Percentiles rank a stretch among this genome's conserved stretches.
phyloP scores from a whole-genome alignment of 23 tunicate genomes.

The Ascidia mentula region DNA sequence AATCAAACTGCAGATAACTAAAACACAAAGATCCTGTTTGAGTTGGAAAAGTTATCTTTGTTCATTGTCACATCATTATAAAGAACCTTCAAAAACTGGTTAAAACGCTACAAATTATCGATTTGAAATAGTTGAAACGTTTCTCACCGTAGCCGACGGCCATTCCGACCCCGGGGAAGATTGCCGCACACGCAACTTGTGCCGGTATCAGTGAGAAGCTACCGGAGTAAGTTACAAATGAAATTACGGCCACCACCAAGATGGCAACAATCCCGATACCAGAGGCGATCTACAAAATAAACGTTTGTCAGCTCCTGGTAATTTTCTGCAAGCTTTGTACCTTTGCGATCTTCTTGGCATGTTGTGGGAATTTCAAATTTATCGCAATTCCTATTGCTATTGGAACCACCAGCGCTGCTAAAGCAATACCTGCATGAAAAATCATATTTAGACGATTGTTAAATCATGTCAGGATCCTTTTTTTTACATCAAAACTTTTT shows the following conservation, averaged over 20 bases:
- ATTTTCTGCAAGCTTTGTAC: constrained; percentile 32
- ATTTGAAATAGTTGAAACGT: not conserved
- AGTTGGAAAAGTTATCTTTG: too few relatives aligned
- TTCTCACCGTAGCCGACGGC: constrained; percentile 62
- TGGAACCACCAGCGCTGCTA: constrained; percentile 43
- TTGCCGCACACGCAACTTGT: constrained; percentile 48
- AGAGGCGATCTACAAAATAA: constrained; percentile 39
- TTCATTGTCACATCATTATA: too few relatives aligned
- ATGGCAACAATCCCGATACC: constrained; percentile 46
- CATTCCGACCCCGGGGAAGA: constrained; percentile 64
- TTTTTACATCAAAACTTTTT: too few relatives aligned
- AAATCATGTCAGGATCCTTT: too few relatives aligned
- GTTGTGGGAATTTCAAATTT: constrained; percentile 38
- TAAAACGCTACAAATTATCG: not conserved
- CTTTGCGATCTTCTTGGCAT: constrained; percentile 23
- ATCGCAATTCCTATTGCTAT: constrained; percentile 38
- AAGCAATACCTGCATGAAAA: constrained; percentile 50
- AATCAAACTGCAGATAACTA: constrained; percentile 43
- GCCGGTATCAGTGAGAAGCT: constrained; percentile 10
- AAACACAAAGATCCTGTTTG: too few relatives aligned
- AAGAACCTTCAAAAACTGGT: constrained; percentile 20
- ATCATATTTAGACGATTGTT: too few relatives aligned
- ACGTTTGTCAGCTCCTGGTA: too few relatives aligned
- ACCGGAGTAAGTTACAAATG: constrained; percentile 23
- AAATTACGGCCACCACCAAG: constrained; percentile 25